A percentile compares a stretch with the other conserved stretches of the same genome.
These are phyloP conservation scores for Drosophila conformis DNA, from an alignment of 2,888 invertebrate species.

Conservation along the genomic window DNA sequence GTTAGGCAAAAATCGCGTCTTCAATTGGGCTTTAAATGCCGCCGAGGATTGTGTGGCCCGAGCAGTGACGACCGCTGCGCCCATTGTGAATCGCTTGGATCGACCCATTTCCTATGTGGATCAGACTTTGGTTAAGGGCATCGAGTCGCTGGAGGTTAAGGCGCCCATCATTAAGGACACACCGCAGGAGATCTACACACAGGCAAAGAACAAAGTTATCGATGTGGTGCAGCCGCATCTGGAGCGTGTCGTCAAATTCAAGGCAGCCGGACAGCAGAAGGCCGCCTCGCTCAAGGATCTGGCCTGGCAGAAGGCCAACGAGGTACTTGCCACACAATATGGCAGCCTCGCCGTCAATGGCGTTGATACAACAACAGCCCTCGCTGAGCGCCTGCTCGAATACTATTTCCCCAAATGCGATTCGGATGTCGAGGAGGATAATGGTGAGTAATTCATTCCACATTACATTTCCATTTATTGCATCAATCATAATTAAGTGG, in stretches of 20 bases:
- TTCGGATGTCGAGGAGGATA: slow-evolving; percentile 86
- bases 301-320: slow-evolving; percentile 90
- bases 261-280: slow-evolving; percentile 85
- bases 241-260: slow-evolving; percentile 83
- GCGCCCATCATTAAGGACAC: slow-evolving; percentile 89
- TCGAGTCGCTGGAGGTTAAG: slow-evolving; percentile 88
- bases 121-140: slow-evolving; percentile 88
- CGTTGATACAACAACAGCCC: slow-evolving; percentile 88
- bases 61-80: slow-evolving; percentile 87
- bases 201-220: slow-evolving; percentile 87
- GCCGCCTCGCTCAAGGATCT: slow-evolving; percentile 88
- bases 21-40: slow-evolving; percentile 89
- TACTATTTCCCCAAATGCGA: slow-evolving; percentile 89
- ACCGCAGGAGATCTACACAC: slow-evolving; percentile 87
- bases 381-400: slow-evolving; percentile 90
- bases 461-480: not conserved
- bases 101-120: slow-evolving; percentile 87
- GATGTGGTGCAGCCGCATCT: slow-evolving; percentile 87
- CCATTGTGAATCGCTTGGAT: slow-evolving; percentile 87
- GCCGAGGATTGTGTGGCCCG: slow-evolving; percentile 88
- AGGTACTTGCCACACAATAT: slow-evolving; percentile 89
- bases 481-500: slow-evolving; percentile 1
- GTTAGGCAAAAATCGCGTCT: slow-evolving; percentile 87
- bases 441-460: slow-evolving; percentile 83
- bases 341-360: slow-evolving; percentile 89